Conservation (phyloP, 53 echinoderm and acorn worm species). For the Holothuria leucospilota region DNA sequence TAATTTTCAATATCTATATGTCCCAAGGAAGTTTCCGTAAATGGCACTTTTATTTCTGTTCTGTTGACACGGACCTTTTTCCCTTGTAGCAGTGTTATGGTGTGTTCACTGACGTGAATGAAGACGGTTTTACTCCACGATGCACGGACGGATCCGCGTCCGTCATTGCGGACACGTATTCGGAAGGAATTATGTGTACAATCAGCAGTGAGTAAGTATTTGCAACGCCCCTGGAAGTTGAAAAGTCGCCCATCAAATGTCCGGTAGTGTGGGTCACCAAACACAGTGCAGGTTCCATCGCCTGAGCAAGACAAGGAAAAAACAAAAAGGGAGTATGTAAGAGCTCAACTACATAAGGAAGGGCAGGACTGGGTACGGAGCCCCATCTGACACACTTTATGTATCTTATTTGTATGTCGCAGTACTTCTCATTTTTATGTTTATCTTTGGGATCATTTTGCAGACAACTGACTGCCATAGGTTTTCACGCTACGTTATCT, state of each 20-base stretch:
- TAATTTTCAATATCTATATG: constrained; percentile 70
- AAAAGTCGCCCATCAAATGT: constrained; percentile 90
- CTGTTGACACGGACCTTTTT: constrained; percentile 80
- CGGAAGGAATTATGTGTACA: constrained; percentile 76
- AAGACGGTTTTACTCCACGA: constrained; percentile 98
- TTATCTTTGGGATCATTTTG: too few relatives aligned
- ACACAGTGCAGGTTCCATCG: constrained; percentile 93
- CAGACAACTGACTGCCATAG: too few relatives aligned
- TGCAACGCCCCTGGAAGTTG: constrained; percentile 95
- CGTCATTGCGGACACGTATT: constrained; percentile 91
- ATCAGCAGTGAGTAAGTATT: constrained; percentile 88
- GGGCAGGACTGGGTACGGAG: too few relatives aligned
- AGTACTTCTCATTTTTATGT: too few relatives aligned
- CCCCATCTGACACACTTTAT: not conserved
- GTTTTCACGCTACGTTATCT: too few relatives aligned
- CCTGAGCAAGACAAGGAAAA: constrained; percentile 59
- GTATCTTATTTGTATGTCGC: too few relatives aligned
- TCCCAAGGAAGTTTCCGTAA: constrained; percentile 48
- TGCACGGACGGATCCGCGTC: constrained; percentile 74
- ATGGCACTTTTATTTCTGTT: constrained; percentile 70
- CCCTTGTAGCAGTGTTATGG: constrained; percentile 84
- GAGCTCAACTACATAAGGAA: not conserved
- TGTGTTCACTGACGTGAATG: constrained; percentile 70
- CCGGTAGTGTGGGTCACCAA: constrained; percentile 96
- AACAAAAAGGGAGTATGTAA: not conserved